phyloP scores from a whole-genome alignment of 2,113 vertebrate genomes.

The Manacus vitellinus region DNA sequence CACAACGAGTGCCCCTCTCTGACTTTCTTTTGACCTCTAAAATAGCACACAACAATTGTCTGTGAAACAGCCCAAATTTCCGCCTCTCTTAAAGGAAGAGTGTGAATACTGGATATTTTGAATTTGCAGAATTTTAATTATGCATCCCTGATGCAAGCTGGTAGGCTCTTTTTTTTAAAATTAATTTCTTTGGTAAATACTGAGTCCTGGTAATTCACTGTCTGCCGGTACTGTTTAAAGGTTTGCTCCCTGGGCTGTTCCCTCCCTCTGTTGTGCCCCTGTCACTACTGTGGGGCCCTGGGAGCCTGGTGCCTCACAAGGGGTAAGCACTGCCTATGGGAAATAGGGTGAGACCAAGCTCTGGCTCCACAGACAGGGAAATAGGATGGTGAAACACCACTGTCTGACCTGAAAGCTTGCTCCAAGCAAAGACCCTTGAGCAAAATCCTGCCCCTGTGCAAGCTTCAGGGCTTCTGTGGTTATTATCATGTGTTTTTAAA shows the following conservation, averaged over 20 bases:
- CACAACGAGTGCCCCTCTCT: not conserved
- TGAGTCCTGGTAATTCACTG: not conserved
- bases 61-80: not conserved
- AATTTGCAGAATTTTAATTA: not conserved
- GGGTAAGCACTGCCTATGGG: not conserved
- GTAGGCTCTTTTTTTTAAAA: not conserved
- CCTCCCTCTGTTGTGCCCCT: not conserved
- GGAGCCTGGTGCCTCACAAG: not conserved
- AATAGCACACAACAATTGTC: not conserved
- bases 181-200: not conserved
- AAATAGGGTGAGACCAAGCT: not conserved
- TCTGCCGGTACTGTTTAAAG: not conserved
- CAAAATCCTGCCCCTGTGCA: not conserved
- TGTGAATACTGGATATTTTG: not conserved
- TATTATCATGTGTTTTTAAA: not conserved
- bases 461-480: not conserved
- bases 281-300: accelerated
- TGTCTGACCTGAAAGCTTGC: not conserved
- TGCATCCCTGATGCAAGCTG: not conserved
- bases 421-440: not conserved
- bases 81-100: not conserved
- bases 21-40: not conserved
- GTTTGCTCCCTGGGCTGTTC: not conserved
- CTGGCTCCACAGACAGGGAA: not conserved
- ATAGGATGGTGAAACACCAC: not conserved